These are phyloP conservation scores for Xenops minutus DNA, from an alignment of 2,797 vertebrate species.

Conservation along the genomic window DNA sequence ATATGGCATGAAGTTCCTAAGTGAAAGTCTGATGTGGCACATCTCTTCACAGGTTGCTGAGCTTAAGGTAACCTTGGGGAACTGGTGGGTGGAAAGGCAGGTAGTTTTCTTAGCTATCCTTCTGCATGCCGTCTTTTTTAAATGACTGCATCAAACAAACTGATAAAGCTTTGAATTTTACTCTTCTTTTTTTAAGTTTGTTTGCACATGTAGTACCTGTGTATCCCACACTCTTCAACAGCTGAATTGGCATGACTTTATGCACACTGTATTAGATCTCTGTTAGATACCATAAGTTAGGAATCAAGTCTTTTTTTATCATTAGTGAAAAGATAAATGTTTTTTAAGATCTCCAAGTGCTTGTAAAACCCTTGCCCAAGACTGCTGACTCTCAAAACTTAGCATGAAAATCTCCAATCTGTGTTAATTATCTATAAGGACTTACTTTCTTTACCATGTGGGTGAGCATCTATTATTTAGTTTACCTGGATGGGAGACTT, in stretches of 20 bases:
- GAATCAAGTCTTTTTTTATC: background rate
- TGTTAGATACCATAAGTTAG: background rate
- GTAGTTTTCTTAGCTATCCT: background rate
- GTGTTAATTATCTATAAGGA: background rate
- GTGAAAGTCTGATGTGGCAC: slow-evolving; percentile 99
- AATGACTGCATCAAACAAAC: background rate
- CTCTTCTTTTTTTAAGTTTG: background rate
- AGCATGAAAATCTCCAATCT: background rate
- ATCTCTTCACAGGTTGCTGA: slow-evolving; percentile 98
- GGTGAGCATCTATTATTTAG: background rate
- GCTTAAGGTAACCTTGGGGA: slow-evolving; percentile 86
- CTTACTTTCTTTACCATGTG: background rate
- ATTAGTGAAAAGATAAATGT: background rate
- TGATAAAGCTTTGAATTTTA: background rate
- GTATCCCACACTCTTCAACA: background rate
- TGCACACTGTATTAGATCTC: background rate
- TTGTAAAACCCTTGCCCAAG: background rate
- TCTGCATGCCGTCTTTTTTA: background rate
- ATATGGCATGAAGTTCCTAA: slow-evolving; percentile 99
- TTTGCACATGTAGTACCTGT: background rate
- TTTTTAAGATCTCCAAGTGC: background rate
- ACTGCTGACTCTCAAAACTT: background rate
- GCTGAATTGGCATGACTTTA: background rate
- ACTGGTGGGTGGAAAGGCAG: background rate
- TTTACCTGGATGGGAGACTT: background rate